These are phyloP conservation scores for Sitobion miscanthi DNA, from an alignment of 1,140 invertebrate species.

Conservation along the genomic window DNA sequence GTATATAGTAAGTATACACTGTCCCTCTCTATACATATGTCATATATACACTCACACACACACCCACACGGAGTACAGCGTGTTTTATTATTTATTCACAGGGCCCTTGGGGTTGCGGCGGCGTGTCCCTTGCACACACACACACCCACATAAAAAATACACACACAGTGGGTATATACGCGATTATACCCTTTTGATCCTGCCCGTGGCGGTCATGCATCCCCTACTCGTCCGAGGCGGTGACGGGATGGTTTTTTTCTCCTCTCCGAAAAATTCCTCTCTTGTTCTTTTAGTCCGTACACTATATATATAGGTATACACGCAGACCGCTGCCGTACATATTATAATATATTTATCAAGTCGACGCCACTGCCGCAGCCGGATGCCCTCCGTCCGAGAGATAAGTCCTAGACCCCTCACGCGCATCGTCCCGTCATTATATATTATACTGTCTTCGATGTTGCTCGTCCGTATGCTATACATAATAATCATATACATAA, in stretches of 20 bases:
- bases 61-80: neutral
- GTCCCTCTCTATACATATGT: neutral
- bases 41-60: neutral
- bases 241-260: neutral
- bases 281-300: conserved; percentile 40
- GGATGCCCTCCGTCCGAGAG: conserved; percentile 35
- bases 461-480: neutral
- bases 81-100: conserved; percentile 57
- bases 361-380: neutral
- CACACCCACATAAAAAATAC: neutral
- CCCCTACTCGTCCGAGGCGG: neutral
- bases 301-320: neutral
- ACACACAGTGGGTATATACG: neutral
- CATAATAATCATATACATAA: neutral
- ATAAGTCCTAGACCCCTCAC: neutral
- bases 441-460: neutral
- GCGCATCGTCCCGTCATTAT: neutral
- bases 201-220: neutral
- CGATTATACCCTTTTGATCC: conserved; percentile 54
- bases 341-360: conserved; percentile 33
- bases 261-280: conserved; percentile 31
- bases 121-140: neutral
- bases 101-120: conserved; percentile 28
- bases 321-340: neutral
- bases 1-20: neutral